Base-by-base conservation (phyloP, 1,140 invertebrate species). In the Ceratina calcarata region DNA sequence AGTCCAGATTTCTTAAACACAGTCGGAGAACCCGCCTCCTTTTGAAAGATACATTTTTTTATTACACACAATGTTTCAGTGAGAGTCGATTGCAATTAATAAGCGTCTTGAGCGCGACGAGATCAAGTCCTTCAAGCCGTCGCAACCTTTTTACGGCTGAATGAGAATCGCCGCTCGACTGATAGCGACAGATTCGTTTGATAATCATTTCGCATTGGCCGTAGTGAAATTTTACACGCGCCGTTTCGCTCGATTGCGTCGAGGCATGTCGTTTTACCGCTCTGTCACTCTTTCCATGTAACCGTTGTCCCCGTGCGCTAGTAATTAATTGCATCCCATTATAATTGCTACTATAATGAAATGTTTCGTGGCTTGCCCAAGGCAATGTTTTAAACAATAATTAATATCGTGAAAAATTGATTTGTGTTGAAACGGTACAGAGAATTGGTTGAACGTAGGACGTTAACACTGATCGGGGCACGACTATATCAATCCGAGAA, bases 181-280 rank as follows among this genome's bases (percentile, higher is more conserved):
- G 58, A 64, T 32, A 57, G 58, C 49, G 62, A 71, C 58, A 61
- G 22, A 57, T 77, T n/a, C 27, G 24, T 32, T 27, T 16, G 51
- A 22, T 15, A 65, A 67, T 24, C 16, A 57, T 51, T 51, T 76
- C 66, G 45, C 64, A 32, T 55, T 15, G 20, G 27, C 65, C 3
- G 58, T 76, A 81, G 81, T 67, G 53, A 73, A 69, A 81, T 76
- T 77, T 70, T 77, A 53, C 27, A 70, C 73, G 78, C 66, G 45
- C 65, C 66, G 51, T 60, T 80, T 72, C 66, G 53, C 78, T 20
- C 53, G 45, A 80, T 83, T 76, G 24, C 45, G 32, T 18, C 57
- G 18, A 45, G 27, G 37, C 49, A 49, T 66, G 60, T 62, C 61
- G 55, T 58, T 69, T 22, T 45, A 16, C 22, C 20, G 49, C 32